Percentiles rank a stretch among this genome's conserved stretches.
These are phyloP conservation scores for Catagonus wagneri DNA, from an alignment of 2,113 vertebrate species.

Conservation along the genomic window DNA sequence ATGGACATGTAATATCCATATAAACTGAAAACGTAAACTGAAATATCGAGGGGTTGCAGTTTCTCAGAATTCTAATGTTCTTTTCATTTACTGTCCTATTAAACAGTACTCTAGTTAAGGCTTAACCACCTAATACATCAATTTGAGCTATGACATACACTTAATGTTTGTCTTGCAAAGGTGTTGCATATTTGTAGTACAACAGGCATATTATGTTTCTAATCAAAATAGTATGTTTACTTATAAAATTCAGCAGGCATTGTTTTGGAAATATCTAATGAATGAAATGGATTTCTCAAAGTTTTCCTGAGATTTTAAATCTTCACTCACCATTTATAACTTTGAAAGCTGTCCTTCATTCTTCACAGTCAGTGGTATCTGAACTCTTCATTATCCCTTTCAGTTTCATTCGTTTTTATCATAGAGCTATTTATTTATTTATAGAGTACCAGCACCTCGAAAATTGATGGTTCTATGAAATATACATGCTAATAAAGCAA, in stretches of 20 bases:
- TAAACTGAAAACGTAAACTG: background rate
- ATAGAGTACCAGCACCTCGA: background rate
- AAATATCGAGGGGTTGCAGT: background rate
- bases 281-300: conserved; percentile 47
- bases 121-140: background rate
- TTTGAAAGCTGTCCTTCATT: conserved; percentile 16
- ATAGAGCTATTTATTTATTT: background rate
- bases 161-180: background rate
- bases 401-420: conserved; percentile 22
- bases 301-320: background rate
- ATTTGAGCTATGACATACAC: background rate
- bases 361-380: background rate
- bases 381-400: background rate
- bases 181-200: background rate
- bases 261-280: background rate
- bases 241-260: background rate
- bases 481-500: background rate
- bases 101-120: background rate
- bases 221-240: background rate
- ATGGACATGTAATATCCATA: no score
- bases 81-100: conserved; percentile 2
- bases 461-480: background rate
- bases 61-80: background rate
- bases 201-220: background rate
- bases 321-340: conserved; percentile 16